Conservation (phyloP, 2,113 vertebrate species). For the Dinomys branickii region DNA sequence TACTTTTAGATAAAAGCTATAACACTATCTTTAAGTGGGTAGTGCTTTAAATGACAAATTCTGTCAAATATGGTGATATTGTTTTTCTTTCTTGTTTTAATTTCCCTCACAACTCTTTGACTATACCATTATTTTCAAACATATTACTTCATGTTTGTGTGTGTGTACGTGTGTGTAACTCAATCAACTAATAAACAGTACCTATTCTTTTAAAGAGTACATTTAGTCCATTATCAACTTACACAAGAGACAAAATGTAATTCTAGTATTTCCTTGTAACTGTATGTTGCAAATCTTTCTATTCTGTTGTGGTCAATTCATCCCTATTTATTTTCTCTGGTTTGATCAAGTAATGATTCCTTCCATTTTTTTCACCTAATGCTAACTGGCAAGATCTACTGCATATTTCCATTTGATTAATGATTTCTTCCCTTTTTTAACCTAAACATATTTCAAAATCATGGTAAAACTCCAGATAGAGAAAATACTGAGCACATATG, state of each 20-base stretch:
- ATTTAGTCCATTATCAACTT: not conserved
- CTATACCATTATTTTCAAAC: not conserved
- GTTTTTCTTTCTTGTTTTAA: not conserved
- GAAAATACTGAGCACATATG: not conserved
- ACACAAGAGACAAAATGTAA: not conserved
- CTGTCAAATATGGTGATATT: not conserved
- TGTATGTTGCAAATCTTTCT: not conserved
- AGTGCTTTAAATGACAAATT: not conserved
- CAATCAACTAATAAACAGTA: not conserved
- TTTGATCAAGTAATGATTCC: not conserved
- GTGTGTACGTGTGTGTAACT: not conserved
- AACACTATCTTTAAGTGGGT: not conserved
- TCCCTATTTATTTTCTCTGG: not conserved
- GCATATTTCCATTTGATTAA: not conserved
- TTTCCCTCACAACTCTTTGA: not conserved
- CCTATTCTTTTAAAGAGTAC: not conserved
- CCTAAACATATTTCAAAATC: not conserved
- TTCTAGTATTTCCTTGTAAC: not conserved
- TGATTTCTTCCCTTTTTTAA: not conserved
- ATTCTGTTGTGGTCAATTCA: not conserved
- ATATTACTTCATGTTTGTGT: not conserved
- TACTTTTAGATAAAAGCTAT: not conserved
- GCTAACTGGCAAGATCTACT: not conserved
- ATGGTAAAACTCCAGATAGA: slow-evolving; percentile 4
- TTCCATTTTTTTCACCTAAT: not conserved